Base-by-base conservation (phyloP, 1,140 invertebrate species). In the Lanistes nyassanus region DNA sequence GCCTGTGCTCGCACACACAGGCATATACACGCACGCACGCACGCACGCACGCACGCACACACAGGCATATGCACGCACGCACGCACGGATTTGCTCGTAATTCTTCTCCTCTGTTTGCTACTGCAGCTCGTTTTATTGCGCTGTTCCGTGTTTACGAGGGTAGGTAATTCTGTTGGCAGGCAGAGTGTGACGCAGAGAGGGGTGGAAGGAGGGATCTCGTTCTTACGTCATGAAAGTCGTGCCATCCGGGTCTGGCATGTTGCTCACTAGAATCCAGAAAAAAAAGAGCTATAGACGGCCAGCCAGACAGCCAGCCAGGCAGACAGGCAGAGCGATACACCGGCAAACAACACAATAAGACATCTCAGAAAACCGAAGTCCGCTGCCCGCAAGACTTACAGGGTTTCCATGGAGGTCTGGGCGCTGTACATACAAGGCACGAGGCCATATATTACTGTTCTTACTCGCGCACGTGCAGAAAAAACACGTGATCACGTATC, bases 31-130 rank as follows among this genome's bases (percentile, higher is more conserved):
- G n/a, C 53, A 55, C 53, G n/a, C 53, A 55, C 53, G n/a, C 53
- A 55, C 53, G n/a, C 53, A 55, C 53, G n/a, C 53, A 55, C 53
- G n/a, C 58, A 62, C 64, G 3, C 64, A 66, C 64, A 34, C 64
- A 66, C 64, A 34, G 13, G 39, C 64, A 34, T 36, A 66, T 36
- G 34, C 64, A 66, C 64, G 34, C 64, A 66, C 64, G 34, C 64
- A 66, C 64, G 23, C 64, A 66, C 64, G 34, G 2, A 66, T 36
- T 3, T 36, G n/a, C 64, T 23, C 60, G 26, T 29, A 62, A 19
- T 11, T 29, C 19, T 36, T 36, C 64, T 36, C 9, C 34, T 36
- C 34, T 36, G 39, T 36, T 36, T 36, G 6, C 64, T 36, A 29
- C 3, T 31, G 34, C 58, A 62, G 23, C 31, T 9, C 31, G 23